phyloP scores from a whole-genome alignment of 2,888 invertebrate species.

The Eurois occulta region DNA sequence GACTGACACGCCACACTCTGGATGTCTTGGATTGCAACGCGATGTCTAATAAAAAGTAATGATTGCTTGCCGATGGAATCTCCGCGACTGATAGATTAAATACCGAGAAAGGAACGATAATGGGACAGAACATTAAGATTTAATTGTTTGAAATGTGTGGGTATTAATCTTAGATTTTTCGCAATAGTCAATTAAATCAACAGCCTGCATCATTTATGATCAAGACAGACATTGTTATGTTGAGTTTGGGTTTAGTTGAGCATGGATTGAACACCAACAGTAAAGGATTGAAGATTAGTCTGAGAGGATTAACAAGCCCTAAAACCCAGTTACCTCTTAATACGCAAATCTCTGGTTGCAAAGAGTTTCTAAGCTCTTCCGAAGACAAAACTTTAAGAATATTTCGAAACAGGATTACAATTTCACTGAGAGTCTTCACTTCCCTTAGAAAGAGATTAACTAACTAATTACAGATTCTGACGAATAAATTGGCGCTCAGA shows the following conservation, averaged over 20 bases:
- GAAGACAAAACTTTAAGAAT: slow-evolving; percentile 6
- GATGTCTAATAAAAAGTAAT: slow-evolving; percentile 64
- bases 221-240: not conserved
- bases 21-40: slow-evolving; percentile 65
- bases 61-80: slow-evolving; percentile 56
- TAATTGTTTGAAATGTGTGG: slow-evolving; percentile 15
- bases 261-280: not conserved
- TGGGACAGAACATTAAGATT: slow-evolving; percentile 33
- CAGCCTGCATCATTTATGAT: not conserved
- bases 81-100: slow-evolving; percentile 52
- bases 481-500: not conserved
- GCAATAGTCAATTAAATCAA: slow-evolving; percentile 22
- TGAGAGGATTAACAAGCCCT: not conserved
- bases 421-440: slow-evolving; percentile 9
- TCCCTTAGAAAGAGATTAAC: slow-evolving; percentile 1
- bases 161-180: slow-evolving; percentile 10
- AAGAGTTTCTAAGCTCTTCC: not conserved
- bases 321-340: not conserved
- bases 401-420: not conserved
- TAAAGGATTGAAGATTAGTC: not conserved
- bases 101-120: slow-evolving; percentile 53
- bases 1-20: slow-evolving; percentile 81
- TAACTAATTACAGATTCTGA: slow-evolving; percentile 3
- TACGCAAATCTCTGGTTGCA: not conserved
- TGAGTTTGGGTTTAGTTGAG: not conserved